Conservation (phyloP, 2,113 vertebrate species). For the Amblyopsis rosae region DNA sequence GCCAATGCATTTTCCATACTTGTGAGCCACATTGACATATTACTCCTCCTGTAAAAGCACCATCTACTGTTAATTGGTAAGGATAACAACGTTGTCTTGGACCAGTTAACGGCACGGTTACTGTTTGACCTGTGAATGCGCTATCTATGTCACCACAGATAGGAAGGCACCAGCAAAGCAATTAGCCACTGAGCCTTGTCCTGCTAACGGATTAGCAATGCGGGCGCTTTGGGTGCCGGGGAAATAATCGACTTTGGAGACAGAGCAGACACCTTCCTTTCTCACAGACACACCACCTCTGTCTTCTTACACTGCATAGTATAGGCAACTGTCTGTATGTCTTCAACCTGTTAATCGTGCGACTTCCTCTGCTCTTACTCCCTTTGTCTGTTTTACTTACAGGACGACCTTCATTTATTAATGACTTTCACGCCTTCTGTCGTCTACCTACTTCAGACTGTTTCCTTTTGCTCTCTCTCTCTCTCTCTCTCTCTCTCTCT, state of each 20-base stretch:
- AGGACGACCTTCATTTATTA: too few species aligned
- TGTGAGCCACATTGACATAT: constrained; percentile 14
- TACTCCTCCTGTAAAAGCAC: not conserved
- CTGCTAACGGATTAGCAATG: constrained; percentile 35
- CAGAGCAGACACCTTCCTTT: constrained; percentile 21
- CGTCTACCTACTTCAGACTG: not conserved
- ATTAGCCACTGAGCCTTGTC: constrained; percentile 36
- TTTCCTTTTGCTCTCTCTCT: not conserved
- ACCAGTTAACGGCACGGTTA: not conserved
- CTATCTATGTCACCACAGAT: constrained; percentile 20
- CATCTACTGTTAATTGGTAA: constrained; percentile 22
- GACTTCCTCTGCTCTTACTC: not conserved
- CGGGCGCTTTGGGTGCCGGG: constrained; percentile 1
- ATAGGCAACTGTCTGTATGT: not conserved
- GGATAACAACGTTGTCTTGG: constrained; percentile 5
- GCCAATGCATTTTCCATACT: not conserved
- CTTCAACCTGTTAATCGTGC: not conserved
- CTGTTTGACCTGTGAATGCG: constrained; percentile 31
- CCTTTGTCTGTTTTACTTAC: not conserved
- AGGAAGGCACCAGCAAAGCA: constrained; percentile 33
- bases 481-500: not conserved
- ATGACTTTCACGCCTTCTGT: too few species aligned
- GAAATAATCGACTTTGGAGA: constrained; percentile 41
- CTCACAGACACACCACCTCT: constrained; percentile 17
- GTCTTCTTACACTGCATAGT: too few species aligned